A percentile compares a stretch with the other conserved stretches of the same genome.
phyloP scores from a whole-genome alignment of 2,797 vertebrate genomes.

The Alosa sapidissima region DNA sequence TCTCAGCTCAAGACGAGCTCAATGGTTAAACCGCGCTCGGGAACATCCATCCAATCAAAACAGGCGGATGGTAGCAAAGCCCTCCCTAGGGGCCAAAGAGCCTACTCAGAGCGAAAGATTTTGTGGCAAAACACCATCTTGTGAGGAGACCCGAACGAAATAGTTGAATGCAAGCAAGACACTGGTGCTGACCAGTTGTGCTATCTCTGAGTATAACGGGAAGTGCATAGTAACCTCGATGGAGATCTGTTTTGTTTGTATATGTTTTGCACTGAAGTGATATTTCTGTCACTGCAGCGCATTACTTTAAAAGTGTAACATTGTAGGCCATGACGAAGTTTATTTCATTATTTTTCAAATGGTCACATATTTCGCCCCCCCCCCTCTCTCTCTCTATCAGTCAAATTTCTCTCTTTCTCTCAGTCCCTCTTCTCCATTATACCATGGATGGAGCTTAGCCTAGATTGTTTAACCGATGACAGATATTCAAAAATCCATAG shows the following conservation, averaged over 20 bases:
- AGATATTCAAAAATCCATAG: too few relatives aligned
- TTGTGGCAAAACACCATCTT: slow-evolving; percentile 37
- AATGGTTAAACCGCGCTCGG: slow-evolving; percentile 55
- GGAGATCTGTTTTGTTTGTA: not conserved
- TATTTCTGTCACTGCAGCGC: not conserved
- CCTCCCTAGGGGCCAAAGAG: slow-evolving; percentile 41
- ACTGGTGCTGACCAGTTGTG: not conserved
- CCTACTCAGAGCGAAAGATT: slow-evolving; percentile 31
- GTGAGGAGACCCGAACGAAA: not conserved
- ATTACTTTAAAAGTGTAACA: too few relatives aligned
- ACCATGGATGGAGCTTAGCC: too few relatives aligned
- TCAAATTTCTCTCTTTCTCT: too few relatives aligned
- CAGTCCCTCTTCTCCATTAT: too few relatives aligned
- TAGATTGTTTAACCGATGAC: too few relatives aligned
- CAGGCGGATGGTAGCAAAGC: slow-evolving; percentile 51
- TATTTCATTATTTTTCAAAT: too few relatives aligned
- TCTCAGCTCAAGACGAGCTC: slow-evolving; percentile 45
- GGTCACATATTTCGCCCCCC: too few relatives aligned
- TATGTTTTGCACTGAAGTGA: not conserved
- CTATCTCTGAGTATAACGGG: not conserved
- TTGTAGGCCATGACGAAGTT: too few relatives aligned
- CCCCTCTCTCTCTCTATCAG: too few relatives aligned
- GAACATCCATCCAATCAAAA: slow-evolving; percentile 57
- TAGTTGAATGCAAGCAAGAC: not conserved
- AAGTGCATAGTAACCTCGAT: not conserved